Percentiles rank a stretch among this genome's conserved stretches.
Conservation (phyloP, 2,797 vertebrate genomes). For the Sparus aurata region DNA sequence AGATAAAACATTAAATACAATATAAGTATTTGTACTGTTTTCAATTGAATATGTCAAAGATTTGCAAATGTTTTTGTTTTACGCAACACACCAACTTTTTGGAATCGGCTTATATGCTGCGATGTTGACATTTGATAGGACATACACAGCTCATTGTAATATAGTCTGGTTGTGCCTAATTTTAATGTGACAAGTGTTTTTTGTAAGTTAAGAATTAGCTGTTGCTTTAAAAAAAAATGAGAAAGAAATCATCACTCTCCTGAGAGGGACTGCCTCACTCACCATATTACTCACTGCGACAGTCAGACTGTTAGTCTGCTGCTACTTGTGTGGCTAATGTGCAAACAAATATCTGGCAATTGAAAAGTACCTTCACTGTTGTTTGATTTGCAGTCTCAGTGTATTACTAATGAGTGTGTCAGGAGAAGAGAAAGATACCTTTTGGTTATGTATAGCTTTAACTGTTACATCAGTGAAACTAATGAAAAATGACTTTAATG, state of each 20-base stretch:
- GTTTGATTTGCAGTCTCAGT: background rate
- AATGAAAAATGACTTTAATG: background rate
- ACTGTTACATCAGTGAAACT: background rate
- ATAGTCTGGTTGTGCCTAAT: background rate
- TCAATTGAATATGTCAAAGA: no score
- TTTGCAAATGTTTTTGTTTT: no score
- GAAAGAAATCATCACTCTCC: background rate
- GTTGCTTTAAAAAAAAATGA: background rate
- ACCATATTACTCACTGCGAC: constrained; percentile 45
- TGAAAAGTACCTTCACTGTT: constrained; percentile 12
- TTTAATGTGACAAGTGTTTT: constrained; percentile 13
- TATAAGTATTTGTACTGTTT: no score
- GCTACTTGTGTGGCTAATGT: constrained; percentile 44
- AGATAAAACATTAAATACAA: no score
- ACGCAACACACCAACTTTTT: no score
- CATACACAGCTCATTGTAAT: background rate
- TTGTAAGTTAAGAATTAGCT: constrained; percentile 8
- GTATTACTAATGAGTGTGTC: constrained; percentile 15
- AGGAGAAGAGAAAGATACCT: background rate
- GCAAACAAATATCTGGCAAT: constrained; percentile 20
- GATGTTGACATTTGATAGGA: background rate
- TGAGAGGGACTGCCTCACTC: background rate
- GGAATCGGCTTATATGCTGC: background rate
- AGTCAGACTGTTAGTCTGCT: constrained; percentile 25
- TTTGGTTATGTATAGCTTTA: background rate